Percentiles rank a stretch among this genome's conserved stretches.
phyloP scores from a whole-genome alignment of 2,888 invertebrate genomes.

The Timema podura region DNA sequence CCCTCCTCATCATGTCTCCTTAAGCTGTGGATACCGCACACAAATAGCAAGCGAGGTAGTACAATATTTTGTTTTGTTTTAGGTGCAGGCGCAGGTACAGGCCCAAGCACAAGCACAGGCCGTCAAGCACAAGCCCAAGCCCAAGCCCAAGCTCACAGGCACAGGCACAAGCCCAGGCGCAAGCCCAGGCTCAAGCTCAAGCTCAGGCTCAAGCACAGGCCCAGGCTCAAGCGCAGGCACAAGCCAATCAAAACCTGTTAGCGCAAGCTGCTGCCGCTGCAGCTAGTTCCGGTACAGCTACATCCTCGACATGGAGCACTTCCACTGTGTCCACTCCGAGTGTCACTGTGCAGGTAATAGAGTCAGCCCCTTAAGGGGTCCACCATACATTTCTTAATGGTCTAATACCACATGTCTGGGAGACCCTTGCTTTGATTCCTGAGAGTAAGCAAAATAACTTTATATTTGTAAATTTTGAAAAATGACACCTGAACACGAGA shows the following conservation, averaged over 20 bases:
- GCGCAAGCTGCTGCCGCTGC: constrained; percentile 28
- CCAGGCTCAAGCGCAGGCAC: constrained; percentile 38
- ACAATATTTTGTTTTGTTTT: too few species aligned
- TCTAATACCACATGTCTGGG: too few species aligned
- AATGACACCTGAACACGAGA: too few species aligned
- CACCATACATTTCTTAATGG: too few species aligned
- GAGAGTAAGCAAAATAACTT: too few species aligned
- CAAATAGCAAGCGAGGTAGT: too few species aligned
- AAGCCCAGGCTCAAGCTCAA: constrained; percentile 34
- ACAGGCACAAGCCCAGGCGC: constrained; percentile 41
- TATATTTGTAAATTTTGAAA: too few species aligned
- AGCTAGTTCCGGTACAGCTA: constrained; percentile 29
- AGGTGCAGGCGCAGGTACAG: constrained; percentile 32
- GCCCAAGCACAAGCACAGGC: constrained; percentile 32
- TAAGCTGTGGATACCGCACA: too few species aligned
- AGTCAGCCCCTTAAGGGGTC: constrained; percentile 9
- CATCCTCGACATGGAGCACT: constrained; percentile 35
- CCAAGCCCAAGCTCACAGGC: constrained; percentile 37
- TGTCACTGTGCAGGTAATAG: constrained; percentile 42
- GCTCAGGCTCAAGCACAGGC: constrained; percentile 35
- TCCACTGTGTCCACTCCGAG: constrained; percentile 44
- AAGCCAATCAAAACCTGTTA: constrained; percentile 30
- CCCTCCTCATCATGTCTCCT: too few species aligned
- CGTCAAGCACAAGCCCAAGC: constrained; percentile 33
- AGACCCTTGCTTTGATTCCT: too few species aligned